phyloP scores from a whole-genome alignment of 2,797 vertebrate genomes.

The Anas georgica region DNA sequence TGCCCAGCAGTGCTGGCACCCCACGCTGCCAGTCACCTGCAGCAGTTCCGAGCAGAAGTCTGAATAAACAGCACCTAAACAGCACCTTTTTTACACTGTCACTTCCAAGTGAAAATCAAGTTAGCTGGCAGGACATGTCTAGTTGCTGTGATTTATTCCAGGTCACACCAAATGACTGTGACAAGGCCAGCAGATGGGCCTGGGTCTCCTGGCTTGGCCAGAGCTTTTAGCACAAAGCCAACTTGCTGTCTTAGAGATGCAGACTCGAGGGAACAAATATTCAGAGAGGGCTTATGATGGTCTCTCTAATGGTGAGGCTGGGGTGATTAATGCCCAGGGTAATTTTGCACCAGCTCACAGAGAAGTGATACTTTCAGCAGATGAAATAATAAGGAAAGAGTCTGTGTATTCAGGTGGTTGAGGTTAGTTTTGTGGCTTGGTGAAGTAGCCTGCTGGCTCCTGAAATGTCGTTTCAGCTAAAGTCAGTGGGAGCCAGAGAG shows the following conservation, averaged over 20 bases:
- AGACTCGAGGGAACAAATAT: not conserved
- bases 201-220: not conserved
- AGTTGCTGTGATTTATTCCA: not conserved
- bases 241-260: not conserved
- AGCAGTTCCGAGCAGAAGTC: not conserved
- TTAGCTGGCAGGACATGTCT: not conserved
- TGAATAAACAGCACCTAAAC: fast-evolving
- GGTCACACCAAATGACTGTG: not conserved
- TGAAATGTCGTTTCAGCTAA: not conserved
- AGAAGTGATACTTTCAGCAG: not conserved
- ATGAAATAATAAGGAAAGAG: not conserved
- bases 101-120: not conserved
- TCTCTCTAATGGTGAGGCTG: not conserved
- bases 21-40: not conserved
- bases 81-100: fast-evolving
- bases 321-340: not conserved
- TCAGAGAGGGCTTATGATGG: not conserved
- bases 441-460: not conserved
- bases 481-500: not conserved
- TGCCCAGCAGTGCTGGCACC: not conserved
- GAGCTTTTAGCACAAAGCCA: not conserved
- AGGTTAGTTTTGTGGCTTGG: not conserved
- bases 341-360: not conserved
- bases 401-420: not conserved
- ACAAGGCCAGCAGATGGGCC: not conserved